A percentile compares a stretch with the other conserved stretches of the same genome.
Conservation (phyloP, 2,113 vertebrate species). For the Gnathonemus longibarbis region DNA sequence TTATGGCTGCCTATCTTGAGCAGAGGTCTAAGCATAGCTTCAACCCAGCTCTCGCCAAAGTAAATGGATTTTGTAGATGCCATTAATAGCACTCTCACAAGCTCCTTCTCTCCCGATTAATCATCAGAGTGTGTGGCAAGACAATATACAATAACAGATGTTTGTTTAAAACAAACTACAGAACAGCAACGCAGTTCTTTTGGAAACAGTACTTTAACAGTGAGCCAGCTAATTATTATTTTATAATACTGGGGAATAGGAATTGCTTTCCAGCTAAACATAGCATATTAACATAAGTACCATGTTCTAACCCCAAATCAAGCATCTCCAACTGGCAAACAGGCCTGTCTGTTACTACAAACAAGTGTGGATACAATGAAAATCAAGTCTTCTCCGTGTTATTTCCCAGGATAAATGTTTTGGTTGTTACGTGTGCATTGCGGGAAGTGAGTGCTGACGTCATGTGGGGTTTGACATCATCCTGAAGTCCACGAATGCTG, state of each 20-base stretch:
- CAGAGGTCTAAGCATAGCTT: slow-evolving; percentile 31
- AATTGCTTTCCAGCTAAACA: not conserved
- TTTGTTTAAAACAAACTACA: slow-evolving; percentile 8
- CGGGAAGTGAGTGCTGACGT: not conserved
- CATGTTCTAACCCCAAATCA: not conserved
- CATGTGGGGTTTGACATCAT: not conserved
- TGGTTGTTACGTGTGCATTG: not conserved
- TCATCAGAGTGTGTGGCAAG: slow-evolving; percentile 10
- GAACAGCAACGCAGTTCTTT: slow-evolving; percentile 19
- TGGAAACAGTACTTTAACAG: slow-evolving; percentile 12
- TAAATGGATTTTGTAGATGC: slow-evolving; percentile 54
- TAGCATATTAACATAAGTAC: not conserved
- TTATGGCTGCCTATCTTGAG: not conserved
- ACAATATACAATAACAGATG: not conserved
- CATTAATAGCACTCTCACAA: slow-evolving; percentile 42
- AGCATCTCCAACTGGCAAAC: not conserved
- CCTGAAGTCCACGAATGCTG: not conserved
- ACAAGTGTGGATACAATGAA: not conserved
- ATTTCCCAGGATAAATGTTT: not conserved
- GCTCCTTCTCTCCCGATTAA: slow-evolving; percentile 36
- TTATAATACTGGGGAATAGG: slow-evolving; percentile 20
- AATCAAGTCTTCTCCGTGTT: not conserved
- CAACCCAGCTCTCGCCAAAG: slow-evolving; percentile 34
- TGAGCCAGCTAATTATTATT: slow-evolving; percentile 7
- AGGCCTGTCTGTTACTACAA: slow-evolving; percentile 10